These are phyloP conservation scores for Subacronicta megacephala DNA, from an alignment of 2,888 invertebrate species.

Conservation along the genomic window DNA sequence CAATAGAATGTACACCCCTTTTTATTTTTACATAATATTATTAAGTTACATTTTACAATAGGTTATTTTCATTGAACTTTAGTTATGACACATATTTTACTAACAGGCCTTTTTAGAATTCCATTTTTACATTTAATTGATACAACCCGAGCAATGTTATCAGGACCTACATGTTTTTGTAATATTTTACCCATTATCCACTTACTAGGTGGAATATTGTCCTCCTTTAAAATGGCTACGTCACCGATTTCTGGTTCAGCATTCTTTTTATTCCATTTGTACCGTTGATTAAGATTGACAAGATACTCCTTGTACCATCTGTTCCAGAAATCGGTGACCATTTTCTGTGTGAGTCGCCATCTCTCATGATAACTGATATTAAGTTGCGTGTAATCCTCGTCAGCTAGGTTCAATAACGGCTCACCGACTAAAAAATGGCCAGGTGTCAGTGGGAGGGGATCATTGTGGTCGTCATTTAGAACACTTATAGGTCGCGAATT, in stretches of 20 bases:
- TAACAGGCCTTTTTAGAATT: constrained; percentile 17
- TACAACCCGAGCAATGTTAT: constrained; percentile 13
- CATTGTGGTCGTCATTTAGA: constrained; percentile 23
- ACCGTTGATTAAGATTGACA: constrained; percentile 11
- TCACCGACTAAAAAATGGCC: constrained; percentile 28
- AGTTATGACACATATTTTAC: constrained; percentile 21
- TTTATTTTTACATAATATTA: constrained; percentile 1
- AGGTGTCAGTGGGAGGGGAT: constrained; percentile 29
- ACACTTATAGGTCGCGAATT: constrained; percentile 25
- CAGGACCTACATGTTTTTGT: constrained; percentile 19
- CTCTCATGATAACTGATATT: constrained; percentile 12
- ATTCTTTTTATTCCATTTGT: constrained; percentile 13
- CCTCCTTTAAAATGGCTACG: constrained; percentile 21
- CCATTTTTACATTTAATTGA: constrained; percentile 11
- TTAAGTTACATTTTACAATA: constrained; percentile 1
- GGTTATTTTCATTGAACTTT: constrained; percentile 9
- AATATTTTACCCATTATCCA: constrained; percentile 24
- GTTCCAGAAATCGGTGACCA: constrained; percentile 32
- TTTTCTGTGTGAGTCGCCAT: constrained; percentile 27
- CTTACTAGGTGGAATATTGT: constrained; percentile 29
- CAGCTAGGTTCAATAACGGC: constrained; percentile 24
- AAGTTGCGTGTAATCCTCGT: constrained; percentile 9
- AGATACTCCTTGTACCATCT: constrained; percentile 27
- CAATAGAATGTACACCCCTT: background rate
- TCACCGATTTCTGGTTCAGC: constrained; percentile 27